These are phyloP conservation scores for Anastrepha ludens DNA, from an alignment of 1,140 invertebrate species.

Conservation along the genomic window DNA sequence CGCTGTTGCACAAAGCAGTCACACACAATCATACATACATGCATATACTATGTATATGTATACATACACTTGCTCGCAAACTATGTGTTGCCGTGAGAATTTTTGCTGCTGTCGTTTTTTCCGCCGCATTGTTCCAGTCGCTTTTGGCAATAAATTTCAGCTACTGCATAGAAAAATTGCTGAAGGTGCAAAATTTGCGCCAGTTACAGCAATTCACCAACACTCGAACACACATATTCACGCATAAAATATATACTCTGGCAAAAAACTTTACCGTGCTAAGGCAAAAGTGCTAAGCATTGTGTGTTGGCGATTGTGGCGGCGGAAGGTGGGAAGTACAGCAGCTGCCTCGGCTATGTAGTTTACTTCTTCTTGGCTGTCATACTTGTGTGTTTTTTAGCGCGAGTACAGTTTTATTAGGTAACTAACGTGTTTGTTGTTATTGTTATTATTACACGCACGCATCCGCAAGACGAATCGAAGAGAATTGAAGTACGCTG, in stretches of 20 bases:
- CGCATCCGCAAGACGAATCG: not conserved
- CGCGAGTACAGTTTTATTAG: not conserved
- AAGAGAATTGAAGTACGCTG: too few relatives aligned
- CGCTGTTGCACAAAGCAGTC: slow-evolving; percentile 26
- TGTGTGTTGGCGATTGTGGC: slow-evolving; percentile 1
- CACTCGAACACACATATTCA: not conserved
- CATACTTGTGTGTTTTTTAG: not conserved
- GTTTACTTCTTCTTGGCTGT: not conserved
- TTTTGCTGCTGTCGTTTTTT: slow-evolving; percentile 8
- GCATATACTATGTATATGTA: not conserved
- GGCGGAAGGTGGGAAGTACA: not conserved
- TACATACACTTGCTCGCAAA: not conserved
- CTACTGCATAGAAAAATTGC: slow-evolving; percentile 4
- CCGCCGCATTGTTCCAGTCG: not conserved
- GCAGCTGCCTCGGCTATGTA: not conserved
- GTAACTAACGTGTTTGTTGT: not conserved
- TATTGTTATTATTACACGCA: not conserved
- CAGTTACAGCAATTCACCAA: slow-evolving; percentile 8
- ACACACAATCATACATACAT: not conserved
- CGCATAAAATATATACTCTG: not conserved
- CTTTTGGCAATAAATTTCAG: slow-evolving; percentile 16
- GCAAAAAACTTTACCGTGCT: too few relatives aligned
- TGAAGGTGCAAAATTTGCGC: not conserved
- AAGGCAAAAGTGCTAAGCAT: not conserved
- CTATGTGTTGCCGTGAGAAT: not conserved